Evolutionary conservation across 1,140 invertebrate species (phyloP).

Genomic region (Cecropterus lyciades): DNA sequence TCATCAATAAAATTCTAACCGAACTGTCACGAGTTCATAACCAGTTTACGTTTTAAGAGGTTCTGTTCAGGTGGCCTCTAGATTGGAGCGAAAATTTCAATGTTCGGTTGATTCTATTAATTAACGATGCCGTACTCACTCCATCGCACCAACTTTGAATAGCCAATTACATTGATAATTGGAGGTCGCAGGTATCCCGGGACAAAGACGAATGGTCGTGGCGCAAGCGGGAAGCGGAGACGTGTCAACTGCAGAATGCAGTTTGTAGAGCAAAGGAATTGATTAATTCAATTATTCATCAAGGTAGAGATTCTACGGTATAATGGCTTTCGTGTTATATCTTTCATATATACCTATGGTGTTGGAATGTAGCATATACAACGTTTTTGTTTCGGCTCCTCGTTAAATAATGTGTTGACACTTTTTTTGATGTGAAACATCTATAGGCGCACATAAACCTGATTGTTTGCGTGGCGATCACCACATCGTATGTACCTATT

Average conservation of each 20-base stretch:
- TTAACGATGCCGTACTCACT: constrained; percentile 71
- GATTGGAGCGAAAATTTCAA: constrained; percentile 71
- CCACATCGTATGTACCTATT: too few relatives aligned
- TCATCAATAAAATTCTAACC: constrained; percentile 8
- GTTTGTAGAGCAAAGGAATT: constrained; percentile 27
- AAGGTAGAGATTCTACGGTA: background rate
- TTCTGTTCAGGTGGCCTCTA: constrained; percentile 55
- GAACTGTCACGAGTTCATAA: constrained; percentile 7
- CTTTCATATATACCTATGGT: too few relatives aligned
- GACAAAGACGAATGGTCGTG: constrained; percentile 56
- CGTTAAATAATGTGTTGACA: too few relatives aligned
- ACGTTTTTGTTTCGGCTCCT: too few relatives aligned
- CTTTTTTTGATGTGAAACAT: too few relatives aligned
- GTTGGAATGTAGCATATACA: too few relatives aligned
- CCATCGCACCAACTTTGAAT: constrained; percentile 75
- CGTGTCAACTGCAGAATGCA: constrained; percentile 36
- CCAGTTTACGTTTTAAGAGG: constrained; percentile 40
- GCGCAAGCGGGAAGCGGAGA: constrained; percentile 26
- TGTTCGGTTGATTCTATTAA: constrained; percentile 79
- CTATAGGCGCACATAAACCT: too few relatives aligned
- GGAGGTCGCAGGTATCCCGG: constrained; percentile 73
- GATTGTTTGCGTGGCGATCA: too few relatives aligned
- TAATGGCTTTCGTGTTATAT: background rate
- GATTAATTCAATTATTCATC: constrained; percentile 35
- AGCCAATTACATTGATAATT: constrained; percentile 81